These are phyloP conservation scores for Acleris literana DNA, from an alignment of 2,888 invertebrate species.

Conservation along the genomic window DNA sequence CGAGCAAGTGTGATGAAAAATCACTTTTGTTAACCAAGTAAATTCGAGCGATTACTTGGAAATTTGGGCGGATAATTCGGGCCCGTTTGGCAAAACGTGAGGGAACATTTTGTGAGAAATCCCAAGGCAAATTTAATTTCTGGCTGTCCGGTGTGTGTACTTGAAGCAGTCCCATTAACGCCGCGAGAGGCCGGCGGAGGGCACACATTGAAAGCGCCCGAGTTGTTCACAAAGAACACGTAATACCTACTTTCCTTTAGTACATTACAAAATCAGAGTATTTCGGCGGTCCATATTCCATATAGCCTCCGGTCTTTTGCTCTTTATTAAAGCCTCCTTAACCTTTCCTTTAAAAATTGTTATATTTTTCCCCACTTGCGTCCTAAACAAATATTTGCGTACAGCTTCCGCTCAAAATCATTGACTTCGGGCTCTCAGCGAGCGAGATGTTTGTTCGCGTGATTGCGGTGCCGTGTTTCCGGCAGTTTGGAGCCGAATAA, in stretches of 20 bases:
- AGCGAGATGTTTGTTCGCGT: constrained; percentile 56
- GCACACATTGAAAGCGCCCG: constrained; percentile 10
- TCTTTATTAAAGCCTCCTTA: constrained; percentile 29
- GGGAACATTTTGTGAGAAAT: constrained; percentile 18
- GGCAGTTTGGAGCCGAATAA: constrained; percentile 49
- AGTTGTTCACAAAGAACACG: constrained; percentile 25
- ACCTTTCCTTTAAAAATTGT: constrained; percentile 37
- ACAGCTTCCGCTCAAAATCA: constrained; percentile 50
- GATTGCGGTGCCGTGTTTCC: constrained; percentile 52
- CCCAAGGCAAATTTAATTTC: constrained; percentile 1
- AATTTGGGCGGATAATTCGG: constrained; percentile 17
- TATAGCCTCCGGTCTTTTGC: constrained; percentile 27
- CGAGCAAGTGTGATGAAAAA: no score
- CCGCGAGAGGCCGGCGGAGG: background rate
- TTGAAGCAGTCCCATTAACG: constrained; percentile 2
- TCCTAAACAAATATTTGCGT: constrained; percentile 54
- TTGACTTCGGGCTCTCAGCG: constrained; percentile 48
- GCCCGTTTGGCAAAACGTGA: constrained; percentile 18
- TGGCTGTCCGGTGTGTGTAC: constrained; percentile 2
- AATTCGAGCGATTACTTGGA: constrained; percentile 18
- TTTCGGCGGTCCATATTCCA: constrained; percentile 3
- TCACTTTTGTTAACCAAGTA: constrained; percentile 16
- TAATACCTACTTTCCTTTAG: constrained; percentile 14
- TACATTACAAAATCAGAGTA: constrained; percentile 13
- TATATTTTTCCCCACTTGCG: constrained; percentile 46